Evolutionary conservation across 2,113 vertebrate species (phyloP).

Genomic region (Hystrix cristata): DNA sequence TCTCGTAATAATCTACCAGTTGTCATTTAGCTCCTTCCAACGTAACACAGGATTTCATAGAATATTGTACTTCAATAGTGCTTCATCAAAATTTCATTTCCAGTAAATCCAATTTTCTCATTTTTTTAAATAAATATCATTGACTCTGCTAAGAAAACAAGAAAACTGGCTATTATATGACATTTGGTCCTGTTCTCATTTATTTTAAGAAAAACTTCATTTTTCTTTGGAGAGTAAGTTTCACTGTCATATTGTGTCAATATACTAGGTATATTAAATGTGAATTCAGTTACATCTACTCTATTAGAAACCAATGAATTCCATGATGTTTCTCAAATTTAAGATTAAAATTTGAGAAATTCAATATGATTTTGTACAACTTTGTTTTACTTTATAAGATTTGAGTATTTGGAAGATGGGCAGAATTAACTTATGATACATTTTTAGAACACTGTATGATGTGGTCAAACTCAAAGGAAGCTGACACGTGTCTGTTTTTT

Average conservation of each 20-base stretch:
- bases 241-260: neutral
- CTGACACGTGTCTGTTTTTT: neutral
- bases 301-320: neutral
- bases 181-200: neutral
- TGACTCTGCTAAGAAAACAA: neutral
- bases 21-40: constrained; percentile 54
- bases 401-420: neutral
- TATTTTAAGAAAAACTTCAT: constrained; percentile 58
- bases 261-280: neutral
- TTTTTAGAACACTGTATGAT: neutral
- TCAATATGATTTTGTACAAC: neutral
- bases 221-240: constrained; percentile 8
- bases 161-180: neutral
- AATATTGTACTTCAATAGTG: constrained; percentile 55
- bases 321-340: neutral
- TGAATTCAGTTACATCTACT: neutral
- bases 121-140: constrained; percentile 45
- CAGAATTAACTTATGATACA: neutral
- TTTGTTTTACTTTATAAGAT: neutral
- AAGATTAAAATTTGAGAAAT: neutral
- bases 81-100: constrained; percentile 67
- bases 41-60: constrained; percentile 37
- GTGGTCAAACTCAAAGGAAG: neutral
- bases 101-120: constrained; percentile 58
- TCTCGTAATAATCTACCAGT: neutral